These are phyloP conservation scores for Rhagonycha lutea DNA, from an alignment of 2,888 invertebrate genomes.

Conservation along the genomic window DNA sequence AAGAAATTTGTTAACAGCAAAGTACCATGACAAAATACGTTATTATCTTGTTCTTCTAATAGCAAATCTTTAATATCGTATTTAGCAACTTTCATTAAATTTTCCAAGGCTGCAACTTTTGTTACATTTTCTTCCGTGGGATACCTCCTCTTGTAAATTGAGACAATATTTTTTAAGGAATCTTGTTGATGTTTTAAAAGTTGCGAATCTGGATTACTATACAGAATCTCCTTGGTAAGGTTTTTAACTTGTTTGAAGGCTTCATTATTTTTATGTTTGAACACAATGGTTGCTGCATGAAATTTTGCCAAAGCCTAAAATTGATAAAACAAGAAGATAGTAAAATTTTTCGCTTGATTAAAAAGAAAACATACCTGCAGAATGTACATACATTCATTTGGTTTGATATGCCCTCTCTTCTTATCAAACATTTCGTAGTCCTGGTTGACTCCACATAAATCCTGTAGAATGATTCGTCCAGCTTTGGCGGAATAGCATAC, in stretches of 20 bases:
- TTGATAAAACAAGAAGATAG: too few species aligned
- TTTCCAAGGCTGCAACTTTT: not conserved
- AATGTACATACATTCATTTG: too few species aligned
- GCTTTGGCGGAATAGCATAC: too few species aligned
- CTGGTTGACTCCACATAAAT: too few species aligned
- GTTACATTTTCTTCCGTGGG: not conserved
- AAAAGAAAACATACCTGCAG: too few species aligned
- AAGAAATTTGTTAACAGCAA: not conserved
- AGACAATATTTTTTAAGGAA: not conserved
- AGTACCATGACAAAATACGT: too few species aligned
- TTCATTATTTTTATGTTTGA: conserved; percentile 22
- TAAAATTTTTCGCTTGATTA: not conserved
- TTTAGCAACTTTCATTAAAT: not conserved
- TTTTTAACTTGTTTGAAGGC: not conserved
- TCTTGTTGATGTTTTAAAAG: not conserved
- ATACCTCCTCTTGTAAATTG: not conserved
- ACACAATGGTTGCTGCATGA: conserved; percentile 35
- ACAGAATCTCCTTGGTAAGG: conserved; percentile 11
- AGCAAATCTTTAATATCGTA: not conserved
- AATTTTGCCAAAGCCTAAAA: conserved; percentile 33
- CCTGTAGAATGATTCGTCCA: too few species aligned
- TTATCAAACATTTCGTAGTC: too few species aligned
- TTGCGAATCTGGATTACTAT: not conserved
- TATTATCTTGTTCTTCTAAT: not conserved
- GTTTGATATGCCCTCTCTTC: too few species aligned